phyloP scores from a whole-genome alignment of 2,113 vertebrate genomes.

The Rafetus swinhoei region DNA sequence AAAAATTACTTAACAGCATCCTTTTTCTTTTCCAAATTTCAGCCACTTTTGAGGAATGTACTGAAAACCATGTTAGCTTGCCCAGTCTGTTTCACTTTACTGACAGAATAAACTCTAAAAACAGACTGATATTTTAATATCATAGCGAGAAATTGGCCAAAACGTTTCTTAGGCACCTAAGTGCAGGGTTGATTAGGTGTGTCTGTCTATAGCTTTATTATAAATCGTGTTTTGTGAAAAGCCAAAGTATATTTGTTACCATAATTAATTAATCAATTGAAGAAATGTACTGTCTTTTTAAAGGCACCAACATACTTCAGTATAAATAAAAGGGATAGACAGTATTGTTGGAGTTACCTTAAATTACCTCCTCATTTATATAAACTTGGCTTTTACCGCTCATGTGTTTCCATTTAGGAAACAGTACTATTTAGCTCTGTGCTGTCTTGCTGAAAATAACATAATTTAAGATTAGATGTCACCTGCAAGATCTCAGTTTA shows the following conservation, averaged over 20 bases:
- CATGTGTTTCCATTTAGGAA: not conserved
- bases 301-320: not conserved
- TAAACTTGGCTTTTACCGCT: not conserved
- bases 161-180: not conserved
- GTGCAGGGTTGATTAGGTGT: not conserved
- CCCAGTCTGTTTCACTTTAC: not conserved
- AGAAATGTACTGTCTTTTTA: not conserved
- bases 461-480: not conserved
- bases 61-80: not conserved
- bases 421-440: not conserved
- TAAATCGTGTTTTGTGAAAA: not conserved
- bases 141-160: not conserved
- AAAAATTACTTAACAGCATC: not conserved
- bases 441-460: not conserved
- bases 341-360: not conserved
- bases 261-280: not conserved
- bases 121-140: not conserved
- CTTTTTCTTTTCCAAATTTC: not conserved
- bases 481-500: not conserved
- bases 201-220: not conserved
- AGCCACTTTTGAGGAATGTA: not conserved
- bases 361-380: not conserved
- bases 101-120: not conserved
- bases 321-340: not conserved
- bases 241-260: not conserved